Base-by-base conservation (phyloP, 2,113 vertebrate genomes). In the Patagioenas fasciata region DNA sequence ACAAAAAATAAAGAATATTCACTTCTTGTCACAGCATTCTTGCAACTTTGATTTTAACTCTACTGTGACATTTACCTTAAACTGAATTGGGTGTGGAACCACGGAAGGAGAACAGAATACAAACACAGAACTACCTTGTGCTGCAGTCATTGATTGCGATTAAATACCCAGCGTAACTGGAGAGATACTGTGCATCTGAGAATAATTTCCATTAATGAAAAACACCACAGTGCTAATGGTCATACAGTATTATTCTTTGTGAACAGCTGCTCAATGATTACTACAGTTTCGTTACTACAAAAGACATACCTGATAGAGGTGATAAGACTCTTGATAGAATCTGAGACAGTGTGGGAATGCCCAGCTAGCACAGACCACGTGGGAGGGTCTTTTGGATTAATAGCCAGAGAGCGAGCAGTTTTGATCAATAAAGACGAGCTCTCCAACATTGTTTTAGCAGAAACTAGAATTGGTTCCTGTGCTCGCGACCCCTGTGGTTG, bases 241-340 rank as follows among this genome's bases (percentile, higher is more conserved):
- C 48, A 50, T 3, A 40, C 0, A 3, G 9, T 17, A 40, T n/a
- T 53, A 48, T 26, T 25, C n/a, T 60, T 50, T 25, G 47, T 2
- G 31, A 84, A 56, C 0, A 2, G 29, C 26, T 50, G 42, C 34
- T 89, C 47, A 58, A 5, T 19, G 44, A 19, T 34, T 62, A 56
- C 32, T 74, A 42, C 1, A 1, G 14, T 29, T 61, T 54, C 29
- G 29, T n/a, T 73, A n/a, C 13, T 42, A 70, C 44, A 80, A 28
- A 69, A 73, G 32, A 93, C 98, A 66, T 91, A 99, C 99, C 99
- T 99, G 97, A 99, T 99, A 64, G 99, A 99, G 4, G 99, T 99
- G 96, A 99, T 99, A 91, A 99, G 99, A 85, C 99, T 99, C 97
- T 99, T 99, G 95, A 99, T 99, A 83, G 99, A 99, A 97, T 99